These are phyloP conservation scores for Styela clava DNA, from an alignment of 23 tunicate species.

Conservation along the genomic window DNA sequence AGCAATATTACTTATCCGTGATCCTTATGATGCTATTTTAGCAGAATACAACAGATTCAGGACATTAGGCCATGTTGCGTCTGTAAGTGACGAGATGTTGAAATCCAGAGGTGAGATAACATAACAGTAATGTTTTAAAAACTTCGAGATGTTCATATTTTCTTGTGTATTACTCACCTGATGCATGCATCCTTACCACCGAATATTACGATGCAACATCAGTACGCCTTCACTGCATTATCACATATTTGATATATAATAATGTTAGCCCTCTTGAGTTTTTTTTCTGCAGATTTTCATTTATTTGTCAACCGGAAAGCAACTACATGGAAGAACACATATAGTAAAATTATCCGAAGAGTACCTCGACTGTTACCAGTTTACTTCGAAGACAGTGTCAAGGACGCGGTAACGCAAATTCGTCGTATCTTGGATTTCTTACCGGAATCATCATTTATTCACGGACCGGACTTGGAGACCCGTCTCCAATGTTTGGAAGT, in stretches of 20 bases:
- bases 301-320: slow-evolving; percentile 1
- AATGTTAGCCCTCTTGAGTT: too few species aligned
- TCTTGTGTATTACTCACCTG: too few species aligned
- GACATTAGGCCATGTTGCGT: not conserved
- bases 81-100: not conserved
- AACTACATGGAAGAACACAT: slow-evolving; percentile 1
- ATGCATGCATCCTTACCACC: too few species aligned
- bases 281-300: slow-evolving; percentile 2
- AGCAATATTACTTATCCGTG: not conserved
- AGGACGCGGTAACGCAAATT: not conserved
- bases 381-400: slow-evolving; percentile 6
- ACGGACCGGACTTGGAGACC: not conserved
- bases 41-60: slow-evolving; percentile 10
- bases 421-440: not conserved
- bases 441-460: not conserved
- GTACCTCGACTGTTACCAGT: not conserved
- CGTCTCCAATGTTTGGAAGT: slow-evolving; percentile 9
- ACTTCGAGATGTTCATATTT: too few species aligned
- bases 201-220: too few species aligned
- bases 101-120: slow-evolving; percentile 2
- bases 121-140: too few species aligned
- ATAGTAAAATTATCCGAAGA: not conserved
- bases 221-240: too few species aligned
- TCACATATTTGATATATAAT: too few species aligned
- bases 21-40: slow-evolving; percentile 4